These are phyloP conservation scores for Drosophila nebulosa DNA, from an alignment of 1,140 invertebrate species.

Conservation along the genomic window DNA sequence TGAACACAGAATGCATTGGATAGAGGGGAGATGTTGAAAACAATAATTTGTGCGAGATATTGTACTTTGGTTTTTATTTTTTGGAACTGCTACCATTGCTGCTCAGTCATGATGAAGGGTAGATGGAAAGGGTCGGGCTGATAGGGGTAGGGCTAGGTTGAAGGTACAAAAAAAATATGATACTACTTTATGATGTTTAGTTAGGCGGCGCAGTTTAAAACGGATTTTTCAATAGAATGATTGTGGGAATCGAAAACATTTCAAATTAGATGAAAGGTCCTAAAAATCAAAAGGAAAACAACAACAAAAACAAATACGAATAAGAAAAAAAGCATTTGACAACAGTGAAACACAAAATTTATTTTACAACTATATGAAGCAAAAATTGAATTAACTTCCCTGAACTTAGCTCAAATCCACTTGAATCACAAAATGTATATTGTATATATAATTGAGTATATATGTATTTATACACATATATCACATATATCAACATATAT, in stretches of 20 bases:
- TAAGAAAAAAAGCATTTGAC: conserved; percentile 13
- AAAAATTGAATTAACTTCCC: conserved; percentile 76
- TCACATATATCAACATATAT: not conserved
- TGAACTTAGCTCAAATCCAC: conserved; percentile 69
- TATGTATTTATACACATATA: too few relatives aligned
- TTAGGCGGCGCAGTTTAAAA: not conserved
- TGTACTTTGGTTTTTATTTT: conserved; percentile 44
- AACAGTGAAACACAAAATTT: conserved; percentile 1
- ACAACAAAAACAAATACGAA: not conserved
- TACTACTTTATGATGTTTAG: not conserved
- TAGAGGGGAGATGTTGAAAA: conserved; percentile 47
- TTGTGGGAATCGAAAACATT: not conserved
- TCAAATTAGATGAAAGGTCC: not conserved
- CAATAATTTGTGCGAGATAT: conserved; percentile 61
- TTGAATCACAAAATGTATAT: conserved; percentile 64
- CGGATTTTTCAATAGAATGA: not conserved
- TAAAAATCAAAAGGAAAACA: not conserved
- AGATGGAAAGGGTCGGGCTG: conserved; percentile 20
- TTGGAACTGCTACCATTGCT: conserved; percentile 78
- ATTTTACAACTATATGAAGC: conserved; percentile 14
- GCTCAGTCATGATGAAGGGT: conserved; percentile 70
- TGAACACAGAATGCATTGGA: conserved; percentile 75
- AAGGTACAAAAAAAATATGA: conserved; percentile 59
- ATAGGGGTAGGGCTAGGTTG: conserved; percentile 24
- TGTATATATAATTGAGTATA: not conserved